These are phyloP conservation scores for Drosophila stalkeri DNA, from an alignment of 2,888 invertebrate species.

Conservation along the genomic window DNA sequence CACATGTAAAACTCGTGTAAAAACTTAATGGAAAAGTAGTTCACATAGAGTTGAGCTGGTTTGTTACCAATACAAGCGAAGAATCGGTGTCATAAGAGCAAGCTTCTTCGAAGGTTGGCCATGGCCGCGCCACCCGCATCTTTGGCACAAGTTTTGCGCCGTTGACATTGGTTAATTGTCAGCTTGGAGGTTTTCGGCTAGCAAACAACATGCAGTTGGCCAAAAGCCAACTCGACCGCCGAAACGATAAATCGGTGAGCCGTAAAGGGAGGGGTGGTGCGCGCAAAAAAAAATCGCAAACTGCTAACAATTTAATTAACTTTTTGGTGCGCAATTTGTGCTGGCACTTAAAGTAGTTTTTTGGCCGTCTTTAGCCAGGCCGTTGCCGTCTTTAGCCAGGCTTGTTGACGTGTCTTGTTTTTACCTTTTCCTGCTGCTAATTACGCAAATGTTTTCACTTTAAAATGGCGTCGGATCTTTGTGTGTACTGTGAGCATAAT, in stretches of 20 bases:
- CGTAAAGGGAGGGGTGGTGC: slow-evolving; percentile 2
- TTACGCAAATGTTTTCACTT: slow-evolving; percentile 75
- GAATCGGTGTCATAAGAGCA: slow-evolving; percentile 40
- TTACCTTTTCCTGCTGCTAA: slow-evolving; percentile 63
- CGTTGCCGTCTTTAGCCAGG: slow-evolving; percentile 18
- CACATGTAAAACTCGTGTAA: slow-evolving; percentile 15
- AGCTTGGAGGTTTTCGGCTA: slow-evolving; percentile 32
- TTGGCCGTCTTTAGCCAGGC: slow-evolving; percentile 12
- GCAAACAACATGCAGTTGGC: slow-evolving; percentile 78
- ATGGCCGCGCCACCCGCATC: slow-evolving; percentile 51
- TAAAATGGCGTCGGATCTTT: slow-evolving; percentile 65
- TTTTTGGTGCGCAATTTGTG: slow-evolving; percentile 63
- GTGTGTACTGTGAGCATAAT: slow-evolving; percentile 43
- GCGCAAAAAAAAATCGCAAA: slow-evolving; percentile 24
- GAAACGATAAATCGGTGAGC: slow-evolving; percentile 23
- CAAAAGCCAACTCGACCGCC: slow-evolving; percentile 53
- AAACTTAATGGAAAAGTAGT: slow-evolving; percentile 28
- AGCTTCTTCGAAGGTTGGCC: slow-evolving; percentile 8
- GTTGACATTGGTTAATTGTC: slow-evolving; percentile 79
- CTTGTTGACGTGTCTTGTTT: slow-evolving; percentile 26
- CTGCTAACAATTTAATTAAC: slow-evolving; percentile 77
- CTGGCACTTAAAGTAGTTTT: slow-evolving; percentile 58
- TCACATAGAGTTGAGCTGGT: slow-evolving; percentile 13
- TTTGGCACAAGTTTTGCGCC: slow-evolving; percentile 37
- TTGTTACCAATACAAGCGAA: background rate